phyloP scores from a whole-genome alignment of 30 jellyfish, hydroid and myxozoan species.

The Nemopilema nomurai region DNA sequence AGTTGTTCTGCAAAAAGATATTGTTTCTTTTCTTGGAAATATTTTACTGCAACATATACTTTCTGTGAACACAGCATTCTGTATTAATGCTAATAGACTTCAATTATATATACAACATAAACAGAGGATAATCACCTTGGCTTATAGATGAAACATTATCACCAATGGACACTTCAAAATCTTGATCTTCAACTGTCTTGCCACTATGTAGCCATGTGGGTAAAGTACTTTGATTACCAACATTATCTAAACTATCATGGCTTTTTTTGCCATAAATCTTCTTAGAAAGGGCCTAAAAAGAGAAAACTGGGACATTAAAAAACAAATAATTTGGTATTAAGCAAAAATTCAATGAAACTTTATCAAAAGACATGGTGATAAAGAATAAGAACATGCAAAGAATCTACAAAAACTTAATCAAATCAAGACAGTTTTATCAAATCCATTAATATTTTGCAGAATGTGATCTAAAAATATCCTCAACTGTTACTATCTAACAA shows the following conservation, averaged over 20 bases:
- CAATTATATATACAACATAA: background rate
- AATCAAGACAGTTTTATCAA: no score
- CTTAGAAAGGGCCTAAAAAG: conserved; percentile 30
- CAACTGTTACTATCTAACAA: no score
- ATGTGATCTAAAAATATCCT: no score
- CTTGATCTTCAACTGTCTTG: background rate
- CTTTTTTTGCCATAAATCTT: conserved; percentile 18
- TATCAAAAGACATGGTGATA: no score
- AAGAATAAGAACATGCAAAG: no score
- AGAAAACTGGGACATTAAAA: background rate
- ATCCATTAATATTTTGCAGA: no score
- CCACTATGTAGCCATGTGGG: background rate
- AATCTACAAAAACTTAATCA: no score
- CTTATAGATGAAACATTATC: background rate
- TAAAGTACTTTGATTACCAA: background rate
- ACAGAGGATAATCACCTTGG: background rate
- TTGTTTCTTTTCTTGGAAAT: no score
- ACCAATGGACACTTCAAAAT: background rate
- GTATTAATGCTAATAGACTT: background rate
- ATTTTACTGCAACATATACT: no score
- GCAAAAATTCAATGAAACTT: no score
- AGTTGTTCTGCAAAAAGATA: no score
- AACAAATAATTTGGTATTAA: background rate
- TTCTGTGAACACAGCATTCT: no score
- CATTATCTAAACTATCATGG: background rate